Evolutionary conservation across 2,888 invertebrate species (phyloP), one percentile per base, ranked within the genome.

Genomic region (Melanchra persicariae): DNA sequence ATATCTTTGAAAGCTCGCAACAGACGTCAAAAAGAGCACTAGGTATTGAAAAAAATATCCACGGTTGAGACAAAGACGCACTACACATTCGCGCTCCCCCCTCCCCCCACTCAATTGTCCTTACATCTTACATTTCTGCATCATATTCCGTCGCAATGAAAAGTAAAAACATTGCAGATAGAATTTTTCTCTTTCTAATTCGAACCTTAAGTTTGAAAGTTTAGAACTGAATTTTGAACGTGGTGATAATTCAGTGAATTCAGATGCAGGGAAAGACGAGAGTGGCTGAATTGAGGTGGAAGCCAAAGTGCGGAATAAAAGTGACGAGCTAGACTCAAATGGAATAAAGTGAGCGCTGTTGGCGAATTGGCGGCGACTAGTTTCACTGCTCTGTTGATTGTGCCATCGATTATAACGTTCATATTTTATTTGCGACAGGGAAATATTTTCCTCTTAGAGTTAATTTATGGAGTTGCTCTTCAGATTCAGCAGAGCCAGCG

Each of bases 81-180:
- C 90, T 90, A 89, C 91, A 93, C 91, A 91, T 91, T 91, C 90
- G 89, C 91, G 89, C 90, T 86, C 89, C 77, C 73, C 26, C 59
- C 64, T 22, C 17, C 51, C 85, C 91, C 90, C 86, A 90, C 92
- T 92, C 94, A 93, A 95, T 94, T 94, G 95, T 95, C 94, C 92
- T 94, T 92, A 93, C 94, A 93, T 94, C 94, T 95, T 93, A 94
- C 92, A 95, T 94, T 94, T 93, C 93, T 94, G 92, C 94, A 94
- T 95, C 95, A 95, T 94, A 95, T 95, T 94, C 93, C 89, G 90
- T 90, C 90, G 94, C 93, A 93, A 95, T 94, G 94, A 94, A 94
- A 94, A 94, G 92, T 93, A 94, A 94, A 95, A 95, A 95, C 93
- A 94, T 91, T 93, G 91, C 92, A 90, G 91, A 87, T 84, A 86